Base-by-base conservation (phyloP, 2,888 invertebrate species). In the Trissonchulus sp. region DNA sequence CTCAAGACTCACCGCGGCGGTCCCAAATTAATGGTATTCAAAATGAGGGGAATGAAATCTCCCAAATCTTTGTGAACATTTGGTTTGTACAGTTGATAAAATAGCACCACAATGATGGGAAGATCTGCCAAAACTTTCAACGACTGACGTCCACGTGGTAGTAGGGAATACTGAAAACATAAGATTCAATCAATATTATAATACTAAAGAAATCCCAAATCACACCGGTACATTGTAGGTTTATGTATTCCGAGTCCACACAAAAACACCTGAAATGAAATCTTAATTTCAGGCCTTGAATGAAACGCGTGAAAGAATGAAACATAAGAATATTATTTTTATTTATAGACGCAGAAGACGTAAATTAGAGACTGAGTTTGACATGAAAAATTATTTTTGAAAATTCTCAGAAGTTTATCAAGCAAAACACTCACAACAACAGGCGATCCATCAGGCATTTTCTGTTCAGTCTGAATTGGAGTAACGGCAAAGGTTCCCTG, bases 21-120 rank as follows among this genome's bases (percentile, higher is more conserved):
- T 83, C 95, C 93, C 72, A 97, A 87, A 0, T 92, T 93, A 75
- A 98, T 94, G 0, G 96, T 95, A 76, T 91, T 92, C 92, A 97
- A 93, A 78, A 97, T 95, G 31, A 96, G 88, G 0, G 96, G 96
- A 80, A 98, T 93, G 83, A 96, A 96, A 83, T 96, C 96, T 48
- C 93, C 92, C 3, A 98, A 93, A 84, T 97, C 97, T 83, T 92
- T 92, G 83, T 96, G 93, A 0, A 98, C 94, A 84, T 91, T 92
- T 82, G 92, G 92, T 84, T 97, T 98, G 86, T 96, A 96, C 75
- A 98, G 89, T 85, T 99, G 98, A 85, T 96, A 98, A 92, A 99
- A 94, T 1, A 98, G 88, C 0, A 99, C 96, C 1, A 98, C 95
- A 81, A 97, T 95, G 78, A 97, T 95, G 0, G 98, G 97, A 71